These are phyloP conservation scores for Sebastes miniatus DNA, from an alignment of 2,797 vertebrate genomes.

Conservation along the genomic window DNA sequence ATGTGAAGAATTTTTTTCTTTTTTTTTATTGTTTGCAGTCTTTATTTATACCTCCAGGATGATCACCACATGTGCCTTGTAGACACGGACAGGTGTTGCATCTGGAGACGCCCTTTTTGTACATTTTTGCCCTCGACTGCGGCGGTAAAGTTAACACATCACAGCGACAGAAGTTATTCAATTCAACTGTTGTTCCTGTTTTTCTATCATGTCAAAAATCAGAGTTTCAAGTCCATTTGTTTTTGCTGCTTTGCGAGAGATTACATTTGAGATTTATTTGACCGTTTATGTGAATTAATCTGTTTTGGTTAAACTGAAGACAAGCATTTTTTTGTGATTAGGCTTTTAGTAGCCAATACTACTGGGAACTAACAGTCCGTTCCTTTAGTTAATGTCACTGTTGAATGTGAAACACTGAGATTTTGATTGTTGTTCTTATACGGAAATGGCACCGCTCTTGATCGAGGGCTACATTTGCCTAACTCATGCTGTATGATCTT, in stretches of 20 bases:
- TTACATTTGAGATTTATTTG: conserved; percentile 58
- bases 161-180: conserved; percentile 18
- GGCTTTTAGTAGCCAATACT: conserved; percentile 40
- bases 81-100: conserved; percentile 75
- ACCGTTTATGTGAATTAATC: conserved; percentile 64
- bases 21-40: conserved; percentile 62
- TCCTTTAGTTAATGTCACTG: conserved; percentile 63
- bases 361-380: conserved; percentile 61
- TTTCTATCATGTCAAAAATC: conserved; percentile 51
- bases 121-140: conserved; percentile 48
- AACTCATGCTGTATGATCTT: conserved; percentile 77
- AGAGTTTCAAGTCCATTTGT: conserved; percentile 41
- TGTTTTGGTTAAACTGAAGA: conserved; percentile 59
- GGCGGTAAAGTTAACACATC: conserved; percentile 37
- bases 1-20: conserved; percentile 48
- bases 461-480: conserved; percentile 60
- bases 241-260: conserved; percentile 70
- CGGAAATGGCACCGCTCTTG: conserved; percentile 59
- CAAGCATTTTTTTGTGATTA: conserved; percentile 60
- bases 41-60: conserved; percentile 82
- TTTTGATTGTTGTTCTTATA: conserved; percentile 63
- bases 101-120: conserved; percentile 72
- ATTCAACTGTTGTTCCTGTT: conserved; percentile 29
- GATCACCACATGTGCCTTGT: conserved; percentile 81
- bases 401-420: conserved; percentile 77